These are phyloP conservation scores for Ephydatia muelleri DNA, from an alignment of 37 sponge, comb jelly and placozoan genomes.

Conservation along the genomic window DNA sequence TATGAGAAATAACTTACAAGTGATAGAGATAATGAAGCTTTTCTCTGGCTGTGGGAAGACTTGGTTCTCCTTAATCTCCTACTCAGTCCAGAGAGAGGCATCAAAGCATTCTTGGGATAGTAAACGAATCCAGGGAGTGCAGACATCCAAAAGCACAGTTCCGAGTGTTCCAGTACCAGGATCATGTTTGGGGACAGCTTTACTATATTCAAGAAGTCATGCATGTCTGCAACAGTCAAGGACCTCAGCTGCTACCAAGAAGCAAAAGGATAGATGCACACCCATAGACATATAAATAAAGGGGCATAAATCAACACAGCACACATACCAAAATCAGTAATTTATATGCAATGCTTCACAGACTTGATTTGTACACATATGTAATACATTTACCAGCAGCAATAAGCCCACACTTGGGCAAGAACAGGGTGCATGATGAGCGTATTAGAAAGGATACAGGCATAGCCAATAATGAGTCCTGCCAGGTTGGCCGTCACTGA, in stretches of 20 bases:
- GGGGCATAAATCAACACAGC: no score
- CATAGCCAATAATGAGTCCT: conserved; percentile 30
- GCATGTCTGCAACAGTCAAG: conserved; percentile 2
- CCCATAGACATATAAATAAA: no score
- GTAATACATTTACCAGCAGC: not conserved
- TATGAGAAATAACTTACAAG: not conserved
- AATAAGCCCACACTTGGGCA: no score
- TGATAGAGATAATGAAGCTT: not conserved
- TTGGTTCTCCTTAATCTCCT: not conserved
- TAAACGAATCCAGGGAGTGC: conserved; percentile 29
- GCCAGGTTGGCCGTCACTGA: conserved; percentile 26
- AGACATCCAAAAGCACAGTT: conserved; percentile 17
- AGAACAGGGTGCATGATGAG: not conserved
- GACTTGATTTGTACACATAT: no score
- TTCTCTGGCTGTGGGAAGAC: not conserved
- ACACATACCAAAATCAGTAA: no score
- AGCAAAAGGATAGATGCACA: not conserved
- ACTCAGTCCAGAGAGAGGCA: conserved; percentile 1
- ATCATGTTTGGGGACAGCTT: conserved; percentile 27
- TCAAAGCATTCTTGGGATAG: conserved; percentile 19
- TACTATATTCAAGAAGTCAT: conserved; percentile 19
- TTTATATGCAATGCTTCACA: no score
- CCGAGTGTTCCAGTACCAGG: conserved; percentile 21
- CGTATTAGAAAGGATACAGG: conserved; percentile 22
- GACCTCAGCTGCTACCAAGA: not conserved